Percentiles rank a stretch among this genome's conserved stretches.
Evolutionary conservation across 2,888 invertebrate genomes (phyloP).

Genomic region (Branchinecta sandiegonensis): DNA sequence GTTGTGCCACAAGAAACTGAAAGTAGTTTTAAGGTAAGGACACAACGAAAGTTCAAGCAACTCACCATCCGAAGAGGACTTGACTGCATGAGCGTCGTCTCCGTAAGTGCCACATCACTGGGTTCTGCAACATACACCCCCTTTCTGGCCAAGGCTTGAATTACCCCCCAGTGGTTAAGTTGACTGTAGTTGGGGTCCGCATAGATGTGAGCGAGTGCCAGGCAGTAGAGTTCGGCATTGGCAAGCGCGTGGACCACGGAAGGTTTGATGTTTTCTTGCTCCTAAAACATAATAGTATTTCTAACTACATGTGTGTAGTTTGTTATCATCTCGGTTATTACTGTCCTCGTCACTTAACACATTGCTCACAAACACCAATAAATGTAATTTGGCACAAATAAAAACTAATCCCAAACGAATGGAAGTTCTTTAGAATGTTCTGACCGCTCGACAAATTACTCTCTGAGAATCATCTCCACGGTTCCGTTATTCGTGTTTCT

Average conservation of each 20-base stretch:
- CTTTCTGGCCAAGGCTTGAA: conserved; percentile 81
- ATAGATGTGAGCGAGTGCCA: conserved; percentile 85
- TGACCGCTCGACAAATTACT: too few species aligned
- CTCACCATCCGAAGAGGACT: conserved; percentile 80
- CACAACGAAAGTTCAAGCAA: not conserved
- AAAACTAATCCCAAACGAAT: too few species aligned
- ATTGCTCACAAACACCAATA: too few species aligned
- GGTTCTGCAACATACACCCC: conserved; percentile 72
- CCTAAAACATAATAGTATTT: conserved; percentile 42
- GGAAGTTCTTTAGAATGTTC: too few species aligned
- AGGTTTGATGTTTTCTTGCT: conserved; percentile 84
- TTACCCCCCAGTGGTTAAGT: conserved; percentile 85
- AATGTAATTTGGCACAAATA: too few species aligned
- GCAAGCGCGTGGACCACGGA: conserved; percentile 78
- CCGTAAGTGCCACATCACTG: conserved; percentile 74
- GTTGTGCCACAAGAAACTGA: too few species aligned
- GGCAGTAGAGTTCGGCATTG: conserved; percentile 85
- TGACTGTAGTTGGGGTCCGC: conserved; percentile 91
- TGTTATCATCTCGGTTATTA: too few species aligned
- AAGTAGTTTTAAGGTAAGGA: not conserved
- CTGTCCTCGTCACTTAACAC: too few species aligned
- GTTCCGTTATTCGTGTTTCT: too few species aligned
- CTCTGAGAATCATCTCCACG: too few species aligned
- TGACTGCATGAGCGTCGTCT: conserved; percentile 87
- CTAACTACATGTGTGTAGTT: too few species aligned